Base-by-base conservation (phyloP, 2,113 vertebrate genomes). In the Pteronura brasiliensis region DNA sequence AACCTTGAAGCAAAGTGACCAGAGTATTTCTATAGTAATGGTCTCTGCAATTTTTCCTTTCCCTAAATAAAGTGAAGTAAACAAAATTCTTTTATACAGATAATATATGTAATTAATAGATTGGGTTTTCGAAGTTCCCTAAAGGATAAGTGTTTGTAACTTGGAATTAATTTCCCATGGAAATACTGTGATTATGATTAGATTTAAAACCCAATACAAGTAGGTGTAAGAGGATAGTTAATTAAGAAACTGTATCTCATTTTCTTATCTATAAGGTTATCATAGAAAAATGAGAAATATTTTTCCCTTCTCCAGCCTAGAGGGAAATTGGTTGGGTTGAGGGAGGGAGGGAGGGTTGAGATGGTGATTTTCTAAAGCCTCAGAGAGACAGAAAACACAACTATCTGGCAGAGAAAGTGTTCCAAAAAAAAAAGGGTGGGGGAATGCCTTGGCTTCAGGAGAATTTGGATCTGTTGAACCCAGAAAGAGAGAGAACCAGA, bases 231-330 rank as follows among this genome's bases (percentile, higher is more conserved):
- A 96, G 47, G 29, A 39, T 61, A 89, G 55, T 63, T 74, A 44
- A 95, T 96, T 96, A 84, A 84, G 74, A 94, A 93, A 84, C 17
- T 29, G 4, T 55, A 8, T 88, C 49, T 97, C 88, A 4, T 87
- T 96, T 93, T 96, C 29, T 94, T 93, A 0, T 69, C 88, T 52
- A 17, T 84, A 88, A 69, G 23, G 29, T 94, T 39, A 82, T 47
- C n/a, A 36, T 67, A 39, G 47, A 80, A 90, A 76, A 89, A 71
- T 3, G 7, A 71, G 55, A 79, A 76, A 17, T 87, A 65, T 71
- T 95, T 97, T 89, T 36, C 7, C 25, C 14, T 67, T 88, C 29
- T 80, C 36, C 7, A 67, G 3, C 92, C 25, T 59, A 59, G 29
- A 92, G 44, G 14, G 44, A 86, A 42, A 42, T 42, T 42, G 42